phyloP scores from a whole-genome alignment of 2,888 invertebrate genomes.

The Gortyna flavago region DNA sequence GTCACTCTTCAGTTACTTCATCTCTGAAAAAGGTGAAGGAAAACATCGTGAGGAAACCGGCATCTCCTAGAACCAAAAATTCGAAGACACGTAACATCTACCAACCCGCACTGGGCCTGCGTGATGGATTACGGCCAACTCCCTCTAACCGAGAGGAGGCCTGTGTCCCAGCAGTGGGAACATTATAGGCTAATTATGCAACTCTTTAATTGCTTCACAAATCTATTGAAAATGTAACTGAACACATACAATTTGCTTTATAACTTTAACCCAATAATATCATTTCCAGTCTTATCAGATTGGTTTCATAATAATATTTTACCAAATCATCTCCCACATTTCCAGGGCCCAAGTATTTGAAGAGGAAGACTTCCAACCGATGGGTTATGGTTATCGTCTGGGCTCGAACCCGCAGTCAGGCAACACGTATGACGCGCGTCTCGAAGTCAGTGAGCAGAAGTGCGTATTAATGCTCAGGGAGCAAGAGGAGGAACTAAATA shows the following conservation, averaged over 20 bases:
- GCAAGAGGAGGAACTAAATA: slow-evolving; percentile 96
- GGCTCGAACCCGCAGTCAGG: slow-evolving; percentile 89
- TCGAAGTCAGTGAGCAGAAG: slow-evolving; percentile 95
- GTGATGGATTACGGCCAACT: neutral
- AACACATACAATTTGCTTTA: neutral
- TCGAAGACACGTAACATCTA: neutral
- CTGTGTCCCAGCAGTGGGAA: neutral
- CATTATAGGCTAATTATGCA: neutral
- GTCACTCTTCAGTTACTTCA: neutral
- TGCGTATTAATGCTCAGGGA: slow-evolving; percentile 95
- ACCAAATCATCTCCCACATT: slow-evolving; percentile 21
- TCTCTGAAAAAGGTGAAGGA: neutral
- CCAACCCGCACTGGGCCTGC: neutral
- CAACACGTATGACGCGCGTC: slow-evolving; percentile 86
- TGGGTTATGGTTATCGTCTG: slow-evolving; percentile 96
- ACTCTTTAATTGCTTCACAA: neutral
- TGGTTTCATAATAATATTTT: neutral
- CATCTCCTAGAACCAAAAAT: neutral
- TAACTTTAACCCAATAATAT: neutral
- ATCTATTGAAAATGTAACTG: neutral
- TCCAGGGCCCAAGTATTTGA: slow-evolving; percentile 95
- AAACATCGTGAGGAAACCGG: neutral
- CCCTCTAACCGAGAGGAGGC: neutral
- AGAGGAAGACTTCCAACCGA: slow-evolving; percentile 99
- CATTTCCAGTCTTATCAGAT: neutral